Base-by-base conservation (phyloP, 2,797 vertebrate genomes). In the Esox masquinongy region DNA sequence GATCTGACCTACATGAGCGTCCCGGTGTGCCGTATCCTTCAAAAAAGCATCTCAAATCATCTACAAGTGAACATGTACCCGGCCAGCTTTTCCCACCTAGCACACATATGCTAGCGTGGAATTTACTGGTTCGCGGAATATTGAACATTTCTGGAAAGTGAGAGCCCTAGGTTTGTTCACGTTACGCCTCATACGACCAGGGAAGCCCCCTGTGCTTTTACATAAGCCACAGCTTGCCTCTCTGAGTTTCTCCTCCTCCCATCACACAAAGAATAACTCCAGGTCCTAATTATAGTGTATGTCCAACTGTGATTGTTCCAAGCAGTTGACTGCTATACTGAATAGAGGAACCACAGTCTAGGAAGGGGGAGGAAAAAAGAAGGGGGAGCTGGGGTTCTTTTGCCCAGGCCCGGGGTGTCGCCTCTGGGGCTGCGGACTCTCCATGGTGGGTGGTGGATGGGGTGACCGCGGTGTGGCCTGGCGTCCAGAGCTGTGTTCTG, bases 1-100 rank as follows among this genome's bases (percentile, higher is more conserved):
- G 90, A 7, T 56, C 86, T 88, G 91, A 92, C 90, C 90, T 90
- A 92, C 90, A 91, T 86, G 90, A 84, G 88, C 86, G 81, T 90
- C 87, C 83, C 81, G 83, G 83, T 87, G 83, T 86, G 74, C 51
- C 79, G 81, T 87, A 87, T 72, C 80, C 78, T 85, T 89, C 75
- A 80, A 64, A 86, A 84, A 89, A 88, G 31, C 79, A 76, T 86
- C 78, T 87, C 76, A 86, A 79, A 89, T 89, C 82, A 50, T 16
- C 29, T 34, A 3, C 64, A 31, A 66, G 64, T 14, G 11, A 66
- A 66, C 69, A 19, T 29, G 1, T 24, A 31, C 50, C 49, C 9
- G 26, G 69, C 47, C 49, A 31, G 49, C 3, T 71, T 51, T 70
- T 29, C 29, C 49, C 50, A 47, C 49, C 9, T 51, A 49, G 24